Evolutionary conservation across 2,113 vertebrate species (phyloP).

Genomic region (Calonectris borealis): DNA sequence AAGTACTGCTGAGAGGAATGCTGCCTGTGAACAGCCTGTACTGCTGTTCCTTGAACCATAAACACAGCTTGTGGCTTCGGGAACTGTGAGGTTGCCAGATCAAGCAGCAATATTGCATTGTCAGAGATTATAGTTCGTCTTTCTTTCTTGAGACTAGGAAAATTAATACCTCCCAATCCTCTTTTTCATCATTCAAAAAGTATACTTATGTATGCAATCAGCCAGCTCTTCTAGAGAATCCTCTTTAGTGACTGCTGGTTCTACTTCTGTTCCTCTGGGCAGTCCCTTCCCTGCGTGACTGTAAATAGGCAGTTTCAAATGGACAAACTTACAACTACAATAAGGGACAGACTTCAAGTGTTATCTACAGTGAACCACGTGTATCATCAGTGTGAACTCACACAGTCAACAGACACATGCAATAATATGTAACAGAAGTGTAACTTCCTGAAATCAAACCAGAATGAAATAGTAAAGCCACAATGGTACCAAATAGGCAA

Average conservation of each 20-base stretch:
- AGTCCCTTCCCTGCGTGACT: background rate
- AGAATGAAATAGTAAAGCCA: background rate
- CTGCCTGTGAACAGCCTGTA: background rate
- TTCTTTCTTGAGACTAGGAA: background rate
- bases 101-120: background rate
- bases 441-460: background rate
- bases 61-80: background rate
- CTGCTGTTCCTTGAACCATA: slow-evolving; percentile 21
- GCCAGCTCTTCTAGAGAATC: background rate
- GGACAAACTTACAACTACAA: background rate
- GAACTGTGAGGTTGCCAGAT: background rate
- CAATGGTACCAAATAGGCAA: background rate
- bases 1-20: background rate
- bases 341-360: background rate
- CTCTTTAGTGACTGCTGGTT: background rate
- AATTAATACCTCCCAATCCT: background rate
- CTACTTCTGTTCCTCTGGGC: background rate
- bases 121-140: background rate
- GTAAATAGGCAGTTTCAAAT: background rate
- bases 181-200: background rate
- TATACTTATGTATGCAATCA: background rate
- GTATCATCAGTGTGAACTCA: background rate
- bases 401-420: background rate
- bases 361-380: background rate
- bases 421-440: background rate